phyloP scores from a whole-genome alignment of 2,113 vertebrate genomes.

The Seriola quinqueradiata region DNA sequence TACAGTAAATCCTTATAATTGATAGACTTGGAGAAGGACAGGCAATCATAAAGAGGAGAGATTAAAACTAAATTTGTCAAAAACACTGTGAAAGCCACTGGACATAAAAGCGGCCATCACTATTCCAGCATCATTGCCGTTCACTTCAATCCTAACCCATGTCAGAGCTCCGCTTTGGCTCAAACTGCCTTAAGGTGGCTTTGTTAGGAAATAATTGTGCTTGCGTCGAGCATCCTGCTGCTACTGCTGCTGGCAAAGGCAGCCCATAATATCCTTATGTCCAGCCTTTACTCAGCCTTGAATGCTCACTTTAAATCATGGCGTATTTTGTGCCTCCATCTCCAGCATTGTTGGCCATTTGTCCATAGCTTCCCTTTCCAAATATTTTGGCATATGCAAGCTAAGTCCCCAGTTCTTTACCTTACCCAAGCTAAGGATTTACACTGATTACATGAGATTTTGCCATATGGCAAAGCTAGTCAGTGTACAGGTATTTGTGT shows the following conservation, averaged over 20 bases:
- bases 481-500: not conserved
- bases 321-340: slow-evolving; percentile 16
- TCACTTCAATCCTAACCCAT: slow-evolving; percentile 28
- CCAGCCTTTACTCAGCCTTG: slow-evolving; percentile 35
- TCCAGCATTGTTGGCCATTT: slow-evolving; percentile 20
- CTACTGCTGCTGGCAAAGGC: slow-evolving; percentile 44
- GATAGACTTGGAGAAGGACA: slow-evolving; percentile 10
- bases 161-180: slow-evolving; percentile 41
- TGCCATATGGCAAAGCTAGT: not conserved
- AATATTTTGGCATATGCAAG: slow-evolving; percentile 28
- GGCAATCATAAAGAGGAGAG: not conserved
- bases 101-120: slow-evolving; percentile 2
- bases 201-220: slow-evolving; percentile 58
- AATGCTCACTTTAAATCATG: slow-evolving; percentile 29
- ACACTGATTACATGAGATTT: slow-evolving; percentile 12
- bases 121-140: not conserved
- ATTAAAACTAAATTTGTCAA: slow-evolving; percentile 8
- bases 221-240: slow-evolving; percentile 43
- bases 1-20: not conserved
- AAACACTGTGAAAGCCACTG: slow-evolving; percentile 8
- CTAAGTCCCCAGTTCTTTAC: not conserved
- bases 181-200: slow-evolving; percentile 41
- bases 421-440: slow-evolving; percentile 3
- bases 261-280: slow-evolving; percentile 44
- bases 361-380: slow-evolving; percentile 13